Conservation (phyloP, 2,888 invertebrate species). For the Rhaphigaster nebulosa region DNA sequence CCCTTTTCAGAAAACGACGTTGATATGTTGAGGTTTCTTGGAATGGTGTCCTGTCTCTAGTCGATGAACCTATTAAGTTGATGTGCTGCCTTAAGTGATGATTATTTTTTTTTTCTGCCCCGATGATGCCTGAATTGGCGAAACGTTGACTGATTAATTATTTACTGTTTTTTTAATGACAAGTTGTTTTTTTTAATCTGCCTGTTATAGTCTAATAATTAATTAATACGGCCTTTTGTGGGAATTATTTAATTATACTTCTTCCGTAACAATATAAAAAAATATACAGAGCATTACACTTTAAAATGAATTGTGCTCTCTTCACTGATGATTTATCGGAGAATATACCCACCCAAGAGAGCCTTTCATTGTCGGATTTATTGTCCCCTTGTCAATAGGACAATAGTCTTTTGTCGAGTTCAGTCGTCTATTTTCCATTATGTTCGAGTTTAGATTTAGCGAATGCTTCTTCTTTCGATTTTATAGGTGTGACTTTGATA, state of each 20-base stretch:
- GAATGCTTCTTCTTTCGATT: neutral
- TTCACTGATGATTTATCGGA: slow-evolving; percentile 18
- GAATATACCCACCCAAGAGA: slow-evolving; percentile 11
- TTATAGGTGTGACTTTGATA: neutral
- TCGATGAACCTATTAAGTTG: no score
- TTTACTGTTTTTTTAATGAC: neutral
- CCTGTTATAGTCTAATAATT: neutral
- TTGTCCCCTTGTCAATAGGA: slow-evolving; percentile 44
- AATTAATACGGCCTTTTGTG: neutral
- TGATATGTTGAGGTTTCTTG: no score
- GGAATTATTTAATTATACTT: neutral
- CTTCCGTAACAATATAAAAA: neutral
- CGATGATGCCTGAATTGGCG: no score
- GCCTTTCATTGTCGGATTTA: slow-evolving; percentile 28
- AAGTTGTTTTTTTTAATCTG: neutral
- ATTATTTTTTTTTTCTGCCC: no score
- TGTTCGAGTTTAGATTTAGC: neutral
- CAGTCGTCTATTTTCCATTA: slow-evolving; percentile 9
- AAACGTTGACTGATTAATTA: no score
- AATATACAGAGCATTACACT: neutral
- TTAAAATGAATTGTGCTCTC: neutral
- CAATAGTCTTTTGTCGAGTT: slow-evolving; percentile 19
- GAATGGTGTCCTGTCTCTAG: no score
- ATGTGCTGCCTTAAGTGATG: no score
- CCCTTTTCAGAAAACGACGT: no score